These are phyloP conservation scores for Euura saliciscinereae DNA, from an alignment of 1,140 invertebrate genomes.

Conservation along the genomic window DNA sequence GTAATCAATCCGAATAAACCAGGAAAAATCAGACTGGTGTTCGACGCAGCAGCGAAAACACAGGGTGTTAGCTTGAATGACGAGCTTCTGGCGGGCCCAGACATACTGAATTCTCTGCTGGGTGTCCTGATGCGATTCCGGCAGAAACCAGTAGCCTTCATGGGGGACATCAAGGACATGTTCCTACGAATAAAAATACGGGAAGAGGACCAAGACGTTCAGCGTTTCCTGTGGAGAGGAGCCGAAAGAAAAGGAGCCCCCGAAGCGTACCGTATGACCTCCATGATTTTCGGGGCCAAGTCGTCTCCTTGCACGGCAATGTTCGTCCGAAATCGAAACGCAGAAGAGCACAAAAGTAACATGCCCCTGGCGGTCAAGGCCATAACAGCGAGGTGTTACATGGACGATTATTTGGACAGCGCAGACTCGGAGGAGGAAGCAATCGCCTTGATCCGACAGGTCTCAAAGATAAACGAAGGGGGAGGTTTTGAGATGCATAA, in stretches of 20 bases:
- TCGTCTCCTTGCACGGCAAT: constrained; percentile 40
- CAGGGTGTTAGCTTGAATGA: too few relatives aligned
- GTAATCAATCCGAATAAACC: constrained; percentile 37
- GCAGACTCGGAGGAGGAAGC: neutral
- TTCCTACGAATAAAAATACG: neutral
- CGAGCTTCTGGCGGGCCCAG: constrained; percentile 33
- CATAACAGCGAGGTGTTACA: neutral
- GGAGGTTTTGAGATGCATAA: too few relatives aligned
- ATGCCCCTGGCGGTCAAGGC: neutral
- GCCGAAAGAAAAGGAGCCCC: constrained; percentile 8
- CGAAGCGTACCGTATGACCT: constrained; percentile 37
- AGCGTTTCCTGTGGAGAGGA: constrained; percentile 23
- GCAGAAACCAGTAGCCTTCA: constrained; percentile 28
- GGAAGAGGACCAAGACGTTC: constrained; percentile 8
- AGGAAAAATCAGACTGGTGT: constrained; percentile 35
- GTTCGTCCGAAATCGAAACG: constrained; percentile 37
- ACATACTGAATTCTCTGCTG: constrained; percentile 28
- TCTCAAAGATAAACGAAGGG: too few relatives aligned
- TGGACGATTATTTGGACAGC: constrained; percentile 16
- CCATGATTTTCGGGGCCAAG: constrained; percentile 42
- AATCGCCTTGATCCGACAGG: too few relatives aligned
- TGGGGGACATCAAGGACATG: too few relatives aligned
- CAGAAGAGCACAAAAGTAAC: constrained; percentile 11
- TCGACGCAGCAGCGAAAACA: constrained; percentile 37
- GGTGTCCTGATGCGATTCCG: constrained; percentile 41